A percentile compares a stretch with the other conserved stretches of the same genome.
Evolutionary conservation across 2,113 vertebrate genomes (phyloP).

Genomic region (Setophaga coronata): DNA sequence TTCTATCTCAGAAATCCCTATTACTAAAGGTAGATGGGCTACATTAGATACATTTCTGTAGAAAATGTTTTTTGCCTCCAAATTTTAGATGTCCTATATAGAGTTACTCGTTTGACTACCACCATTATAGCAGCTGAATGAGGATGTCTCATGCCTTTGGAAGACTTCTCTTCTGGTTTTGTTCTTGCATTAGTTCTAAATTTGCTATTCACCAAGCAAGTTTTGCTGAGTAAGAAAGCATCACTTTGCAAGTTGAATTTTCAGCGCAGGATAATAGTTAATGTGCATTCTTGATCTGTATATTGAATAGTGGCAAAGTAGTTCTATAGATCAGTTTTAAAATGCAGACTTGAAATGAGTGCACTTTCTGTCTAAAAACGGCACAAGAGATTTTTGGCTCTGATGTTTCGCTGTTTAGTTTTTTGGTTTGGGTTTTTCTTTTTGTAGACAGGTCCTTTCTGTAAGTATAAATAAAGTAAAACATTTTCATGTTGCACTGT

Average conservation of each 20-base stretch:
- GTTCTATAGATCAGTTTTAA: neutral
- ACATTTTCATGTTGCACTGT: neutral
- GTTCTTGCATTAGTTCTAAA: neutral
- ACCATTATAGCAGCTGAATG: neutral
- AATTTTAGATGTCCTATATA: neutral
- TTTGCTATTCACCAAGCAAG: neutral
- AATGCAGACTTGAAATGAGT: neutral
- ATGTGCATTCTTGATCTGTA: neutral
- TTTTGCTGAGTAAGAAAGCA: neutral
- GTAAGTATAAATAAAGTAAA: neutral
- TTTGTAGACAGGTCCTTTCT: neutral
- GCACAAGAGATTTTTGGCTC: neutral
- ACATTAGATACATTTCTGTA: neutral
- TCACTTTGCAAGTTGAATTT: neutral
- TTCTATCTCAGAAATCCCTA: neutral
- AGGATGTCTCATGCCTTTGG: neutral
- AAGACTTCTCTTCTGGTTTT: neutral
- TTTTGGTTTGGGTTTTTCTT: neutral
- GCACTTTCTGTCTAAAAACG: neutral
- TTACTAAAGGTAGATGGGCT: neutral
- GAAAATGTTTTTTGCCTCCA: neutral
- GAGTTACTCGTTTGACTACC: neutral
- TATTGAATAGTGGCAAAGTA: neutral
- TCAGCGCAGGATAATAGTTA: neutral
- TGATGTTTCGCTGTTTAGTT: neutral